phyloP scores from a whole-genome alignment of 2,888 invertebrate genomes.

The Scrobipalpa costella region DNA sequence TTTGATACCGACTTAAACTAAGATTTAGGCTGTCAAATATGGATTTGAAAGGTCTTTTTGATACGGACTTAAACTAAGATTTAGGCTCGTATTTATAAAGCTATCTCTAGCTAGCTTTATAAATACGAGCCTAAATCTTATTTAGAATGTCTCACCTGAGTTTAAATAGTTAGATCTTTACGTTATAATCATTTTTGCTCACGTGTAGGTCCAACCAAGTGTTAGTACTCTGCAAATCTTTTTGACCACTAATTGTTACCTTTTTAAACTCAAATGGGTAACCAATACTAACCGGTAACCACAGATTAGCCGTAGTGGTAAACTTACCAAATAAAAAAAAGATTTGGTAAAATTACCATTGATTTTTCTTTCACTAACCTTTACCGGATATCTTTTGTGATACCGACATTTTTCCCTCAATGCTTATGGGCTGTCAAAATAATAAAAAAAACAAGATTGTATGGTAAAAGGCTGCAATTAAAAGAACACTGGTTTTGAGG shows the following conservation, averaged over 20 bases:
- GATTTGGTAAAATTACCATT: not conserved
- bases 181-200: not conserved
- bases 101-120: too few relatives aligned
- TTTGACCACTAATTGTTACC: constrained; percentile 5
- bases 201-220: not conserved
- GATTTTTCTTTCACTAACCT: constrained; percentile 10
- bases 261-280: not conserved
- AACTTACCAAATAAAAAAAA: not conserved
- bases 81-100: too few relatives aligned
- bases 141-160: too few relatives aligned
- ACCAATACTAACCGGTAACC: constrained; percentile 11
- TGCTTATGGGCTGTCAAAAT: constrained; percentile 12
- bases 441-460: not conserved
- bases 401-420: not conserved
- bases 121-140: too few relatives aligned
- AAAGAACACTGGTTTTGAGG: constrained; percentile 10
- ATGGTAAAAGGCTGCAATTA: constrained; percentile 2
- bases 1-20: too few relatives aligned
- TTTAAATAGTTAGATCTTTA: too few relatives aligned
- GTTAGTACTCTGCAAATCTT: not conserved
- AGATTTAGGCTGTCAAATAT: too few relatives aligned
- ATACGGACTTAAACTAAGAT: too few relatives aligned
- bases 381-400: constrained; percentile 7
- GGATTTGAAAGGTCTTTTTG: too few relatives aligned
- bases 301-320: constrained; percentile 18